Conservation (phyloP, 2,888 invertebrate genomes). For the Eristalinus aeneus region DNA sequence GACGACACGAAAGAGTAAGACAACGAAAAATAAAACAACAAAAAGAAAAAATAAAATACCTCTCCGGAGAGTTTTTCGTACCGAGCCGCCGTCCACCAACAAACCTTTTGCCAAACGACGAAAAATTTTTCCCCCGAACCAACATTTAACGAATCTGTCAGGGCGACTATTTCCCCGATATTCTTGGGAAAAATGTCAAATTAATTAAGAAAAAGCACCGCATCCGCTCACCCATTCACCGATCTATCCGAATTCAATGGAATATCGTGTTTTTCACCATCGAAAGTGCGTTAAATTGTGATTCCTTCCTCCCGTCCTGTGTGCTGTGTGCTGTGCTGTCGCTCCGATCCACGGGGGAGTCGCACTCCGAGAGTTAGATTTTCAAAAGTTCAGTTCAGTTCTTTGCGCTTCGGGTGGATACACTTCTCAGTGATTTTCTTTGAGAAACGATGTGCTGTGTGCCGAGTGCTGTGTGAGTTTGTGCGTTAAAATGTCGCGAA, state of each 20-base stretch:
- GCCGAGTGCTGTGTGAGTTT: neutral
- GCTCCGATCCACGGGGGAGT: conserved; percentile 18
- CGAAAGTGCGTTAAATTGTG: conserved; percentile 63
- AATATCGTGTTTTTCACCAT: conserved; percentile 47
- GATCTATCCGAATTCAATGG: conserved; percentile 40
- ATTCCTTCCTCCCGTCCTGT: neutral
- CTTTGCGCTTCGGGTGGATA: neutral
- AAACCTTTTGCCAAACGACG: conserved; percentile 70
- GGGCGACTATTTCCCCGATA: conserved; percentile 64
- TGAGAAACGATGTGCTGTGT: neutral
- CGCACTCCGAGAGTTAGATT: conserved; percentile 1
- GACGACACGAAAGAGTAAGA: conserved; percentile 26
- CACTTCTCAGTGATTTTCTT: neutral
- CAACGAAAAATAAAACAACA: conserved; percentile 3
- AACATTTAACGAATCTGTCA: conserved; percentile 69
- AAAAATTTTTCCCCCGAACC: conserved; percentile 70
- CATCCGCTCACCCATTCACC: conserved; percentile 8
- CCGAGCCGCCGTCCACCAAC: conserved; percentile 57
- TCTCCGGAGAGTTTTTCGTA: conserved; percentile 66
- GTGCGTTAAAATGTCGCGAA: conserved; percentile 58
- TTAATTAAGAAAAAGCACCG: conserved; percentile 53
- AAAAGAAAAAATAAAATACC: conserved; percentile 1
- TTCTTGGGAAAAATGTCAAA: conserved; percentile 64
- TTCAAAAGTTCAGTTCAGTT: conserved; percentile 2
- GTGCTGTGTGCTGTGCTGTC: neutral